phyloP scores from a whole-genome alignment of 2,797 vertebrate genomes.

The Rhabdophis nuchalis region DNA sequence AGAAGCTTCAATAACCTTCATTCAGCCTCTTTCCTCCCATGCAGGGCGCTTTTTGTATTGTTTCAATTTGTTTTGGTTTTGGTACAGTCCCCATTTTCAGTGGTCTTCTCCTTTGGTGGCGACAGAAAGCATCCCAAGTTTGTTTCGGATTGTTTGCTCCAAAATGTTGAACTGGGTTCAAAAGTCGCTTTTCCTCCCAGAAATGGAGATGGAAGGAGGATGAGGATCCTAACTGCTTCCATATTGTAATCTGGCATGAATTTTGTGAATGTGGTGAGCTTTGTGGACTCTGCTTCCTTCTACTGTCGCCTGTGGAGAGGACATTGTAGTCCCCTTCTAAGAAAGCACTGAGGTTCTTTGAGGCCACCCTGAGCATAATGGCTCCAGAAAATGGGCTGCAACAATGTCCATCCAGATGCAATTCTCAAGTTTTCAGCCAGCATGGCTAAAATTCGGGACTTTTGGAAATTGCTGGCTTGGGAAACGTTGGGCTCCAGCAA shows the following conservation, averaged over 20 bases:
- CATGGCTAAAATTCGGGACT: background rate
- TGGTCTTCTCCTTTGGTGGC: background rate
- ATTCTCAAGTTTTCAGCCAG: background rate
- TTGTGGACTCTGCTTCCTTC: background rate
- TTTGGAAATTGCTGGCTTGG: background rate
- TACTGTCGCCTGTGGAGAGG: background rate
- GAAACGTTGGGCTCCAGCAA: background rate
- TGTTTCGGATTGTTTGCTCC: background rate
- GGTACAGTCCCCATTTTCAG: background rate
- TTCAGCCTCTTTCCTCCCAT: background rate
- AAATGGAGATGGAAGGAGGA: background rate
- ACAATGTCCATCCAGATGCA: background rate
- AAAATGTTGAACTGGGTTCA: background rate
- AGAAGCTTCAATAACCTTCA: background rate
- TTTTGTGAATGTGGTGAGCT: background rate
- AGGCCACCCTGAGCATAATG: background rate
- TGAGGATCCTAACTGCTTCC: background rate
- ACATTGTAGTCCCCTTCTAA: background rate
- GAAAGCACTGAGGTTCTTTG: background rate
- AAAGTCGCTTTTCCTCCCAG: background rate
- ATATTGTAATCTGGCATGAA: background rate
- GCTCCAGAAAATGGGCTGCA: background rate
- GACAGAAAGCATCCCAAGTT: background rate
- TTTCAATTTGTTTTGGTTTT: background rate
- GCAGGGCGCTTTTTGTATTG: background rate